Evolutionary conservation across 2,113 vertebrate species (phyloP).

Genomic region (Fregetta grallaria): DNA sequence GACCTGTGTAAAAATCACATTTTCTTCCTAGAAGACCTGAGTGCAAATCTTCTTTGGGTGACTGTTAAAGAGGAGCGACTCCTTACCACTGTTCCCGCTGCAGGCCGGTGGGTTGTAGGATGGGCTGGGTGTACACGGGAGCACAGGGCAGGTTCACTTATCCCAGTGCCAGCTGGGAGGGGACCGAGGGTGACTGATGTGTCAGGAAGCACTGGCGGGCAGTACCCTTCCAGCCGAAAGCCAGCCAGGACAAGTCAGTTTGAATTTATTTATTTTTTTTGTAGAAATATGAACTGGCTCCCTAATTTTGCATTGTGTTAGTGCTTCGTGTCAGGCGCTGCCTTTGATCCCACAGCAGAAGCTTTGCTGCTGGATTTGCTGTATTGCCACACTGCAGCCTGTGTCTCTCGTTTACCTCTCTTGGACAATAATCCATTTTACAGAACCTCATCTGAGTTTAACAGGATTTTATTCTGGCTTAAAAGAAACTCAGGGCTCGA

Average conservation of each 20-base stretch:
- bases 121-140: accelerated
- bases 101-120: accelerated
- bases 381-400: not conserved
- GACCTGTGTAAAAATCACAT: not conserved
- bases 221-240: not conserved
- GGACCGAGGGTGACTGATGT: not conserved
- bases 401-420: not conserved
- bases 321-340: accelerated
- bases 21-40: not conserved
- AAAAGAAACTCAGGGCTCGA: accelerated
- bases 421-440: not conserved
- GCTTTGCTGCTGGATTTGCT: not conserved
- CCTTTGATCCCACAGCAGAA: not conserved
- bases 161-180: not conserved
- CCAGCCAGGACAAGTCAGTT: not conserved
- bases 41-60: not conserved
- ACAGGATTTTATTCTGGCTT: not conserved
- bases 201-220: not conserved
- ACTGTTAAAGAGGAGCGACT: accelerated
- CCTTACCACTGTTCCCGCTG: accelerated
- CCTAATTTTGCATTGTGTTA: too few species aligned
- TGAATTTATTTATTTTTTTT: not conserved
- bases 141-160: not conserved
- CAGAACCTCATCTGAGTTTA: not conserved
- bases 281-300: too few species aligned